Evolutionary conservation across 2,888 invertebrate species (phyloP).

Genomic region (Strigamia crassipes): DNA sequence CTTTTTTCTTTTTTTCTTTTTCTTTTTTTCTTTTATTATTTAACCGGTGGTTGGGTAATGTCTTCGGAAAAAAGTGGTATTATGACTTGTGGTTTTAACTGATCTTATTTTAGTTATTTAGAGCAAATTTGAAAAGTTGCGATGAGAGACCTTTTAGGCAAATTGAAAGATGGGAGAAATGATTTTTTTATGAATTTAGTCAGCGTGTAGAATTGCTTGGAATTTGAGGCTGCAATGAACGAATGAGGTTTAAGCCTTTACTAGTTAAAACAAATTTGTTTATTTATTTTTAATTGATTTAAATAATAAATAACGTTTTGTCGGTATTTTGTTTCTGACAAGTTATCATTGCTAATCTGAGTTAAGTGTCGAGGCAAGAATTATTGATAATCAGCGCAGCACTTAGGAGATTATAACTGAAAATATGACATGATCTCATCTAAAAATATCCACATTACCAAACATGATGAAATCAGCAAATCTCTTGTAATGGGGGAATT

Average conservation of each 20-base stretch:
- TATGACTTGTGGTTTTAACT: neutral
- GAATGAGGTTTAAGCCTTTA: too few relatives aligned
- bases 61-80: neutral
- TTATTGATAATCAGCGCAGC: neutral
- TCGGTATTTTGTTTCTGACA: too few relatives aligned
- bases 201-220: neutral
- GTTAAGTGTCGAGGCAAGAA: neutral
- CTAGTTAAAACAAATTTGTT: too few relatives aligned
- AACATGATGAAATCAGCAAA: neutral
- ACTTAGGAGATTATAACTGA: neutral
- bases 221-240: too few relatives aligned
- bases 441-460: neutral
- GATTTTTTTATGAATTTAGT: neutral
- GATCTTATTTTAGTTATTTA: neutral
- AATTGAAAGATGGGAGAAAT: slow-evolving; percentile 30
- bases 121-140: neutral
- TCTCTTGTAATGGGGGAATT: neutral
- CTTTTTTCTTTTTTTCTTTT: neutral
- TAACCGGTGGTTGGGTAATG: neutral
- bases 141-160: neutral
- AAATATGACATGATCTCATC: neutral
- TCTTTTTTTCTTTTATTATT: neutral
- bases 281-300: too few relatives aligned
- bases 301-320: too few relatives aligned
- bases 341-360: neutral